phyloP scores from a whole-genome alignment of 1,140 invertebrate species.

The Zaprionus ornatus region DNA sequence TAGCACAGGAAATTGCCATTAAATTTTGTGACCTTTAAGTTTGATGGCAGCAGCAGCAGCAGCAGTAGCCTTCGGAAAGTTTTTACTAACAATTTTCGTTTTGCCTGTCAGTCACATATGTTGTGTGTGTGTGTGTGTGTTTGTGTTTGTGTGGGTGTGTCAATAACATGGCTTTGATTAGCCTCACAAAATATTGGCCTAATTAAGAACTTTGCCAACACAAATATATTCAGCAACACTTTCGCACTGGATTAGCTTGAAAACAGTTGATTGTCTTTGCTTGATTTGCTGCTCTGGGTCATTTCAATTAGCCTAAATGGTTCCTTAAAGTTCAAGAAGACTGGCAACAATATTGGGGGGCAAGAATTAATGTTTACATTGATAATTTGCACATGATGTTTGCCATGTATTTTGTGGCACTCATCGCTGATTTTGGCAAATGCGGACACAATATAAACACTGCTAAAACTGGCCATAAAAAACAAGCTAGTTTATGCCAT shows the following conservation, averaged over 20 bases:
- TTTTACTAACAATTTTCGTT: slow-evolving; percentile 33
- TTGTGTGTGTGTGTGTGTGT: too few species aligned
- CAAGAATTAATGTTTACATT: not conserved
- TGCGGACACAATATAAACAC: not conserved
- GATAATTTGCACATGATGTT: not conserved
- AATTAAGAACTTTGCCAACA: slow-evolving; percentile 15
- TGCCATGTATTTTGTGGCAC: not conserved
- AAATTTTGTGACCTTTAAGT: slow-evolving; percentile 74
- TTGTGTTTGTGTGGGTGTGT: not conserved
- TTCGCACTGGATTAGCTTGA: not conserved
- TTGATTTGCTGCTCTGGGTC: not conserved
- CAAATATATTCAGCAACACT: not conserved
- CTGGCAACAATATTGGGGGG: too few species aligned
- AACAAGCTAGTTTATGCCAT: slow-evolving; percentile 10
- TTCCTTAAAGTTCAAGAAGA: not conserved
- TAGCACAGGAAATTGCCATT: slow-evolving; percentile 59
- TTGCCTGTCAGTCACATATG: slow-evolving; percentile 24
- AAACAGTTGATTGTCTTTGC: not conserved
- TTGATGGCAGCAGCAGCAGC: slow-evolving; percentile 14
- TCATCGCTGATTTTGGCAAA: not conserved
- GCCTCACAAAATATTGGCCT: slow-evolving; percentile 12
- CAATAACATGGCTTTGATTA: slow-evolving; percentile 34
- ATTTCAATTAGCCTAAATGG: not conserved
- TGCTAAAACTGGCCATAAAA: slow-evolving; percentile 13
- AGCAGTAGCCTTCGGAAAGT: slow-evolving; percentile 26